Percentiles rank a stretch among this genome's conserved stretches.
Evolutionary conservation across 2,888 invertebrate genomes (phyloP).

Genomic region (Folsomia manolachei): DNA sequence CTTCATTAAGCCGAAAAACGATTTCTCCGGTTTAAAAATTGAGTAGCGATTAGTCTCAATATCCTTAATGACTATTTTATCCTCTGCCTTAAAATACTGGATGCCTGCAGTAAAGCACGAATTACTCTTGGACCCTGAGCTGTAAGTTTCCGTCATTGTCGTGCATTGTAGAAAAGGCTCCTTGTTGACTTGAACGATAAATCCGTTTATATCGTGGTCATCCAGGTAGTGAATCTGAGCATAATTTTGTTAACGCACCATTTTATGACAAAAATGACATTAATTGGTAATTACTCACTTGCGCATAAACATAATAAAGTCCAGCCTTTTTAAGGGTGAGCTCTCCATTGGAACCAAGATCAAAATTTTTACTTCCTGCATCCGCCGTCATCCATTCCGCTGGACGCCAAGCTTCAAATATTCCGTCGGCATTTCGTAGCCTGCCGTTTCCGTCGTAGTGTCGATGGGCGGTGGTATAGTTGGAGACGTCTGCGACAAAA

Average conservation of each 20-base stretch:
- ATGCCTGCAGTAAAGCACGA: constrained; percentile 72
- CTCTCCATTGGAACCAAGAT: constrained; percentile 58
- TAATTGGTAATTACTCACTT: too few species aligned
- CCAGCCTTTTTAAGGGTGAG: constrained; percentile 69
- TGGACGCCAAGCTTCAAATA: constrained; percentile 67
- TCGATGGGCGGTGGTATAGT: constrained; percentile 60
- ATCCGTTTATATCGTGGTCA: constrained; percentile 72
- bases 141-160: constrained; percentile 63
- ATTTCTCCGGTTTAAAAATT: constrained; percentile 70
- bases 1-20: constrained; percentile 78
- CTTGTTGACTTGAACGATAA: constrained; percentile 65
- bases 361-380: constrained; percentile 37
- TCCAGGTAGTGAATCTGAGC: constrained; percentile 79
- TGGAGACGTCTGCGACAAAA: constrained; percentile 64
- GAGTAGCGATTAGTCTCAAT: constrained; percentile 67
- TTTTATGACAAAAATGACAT: too few species aligned
- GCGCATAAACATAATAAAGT: constrained; percentile 73
- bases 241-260: too few species aligned
- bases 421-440: constrained; percentile 63
- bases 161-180: constrained; percentile 71
- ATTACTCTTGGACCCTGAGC: constrained; percentile 63
- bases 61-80: constrained; percentile 68
- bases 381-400: constrained; percentile 60
- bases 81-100: constrained; percentile 64
- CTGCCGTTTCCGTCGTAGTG: constrained; percentile 63